phyloP scores from a whole-genome alignment of 2,888 invertebrate species.

The Oscheius sp. region DNA sequence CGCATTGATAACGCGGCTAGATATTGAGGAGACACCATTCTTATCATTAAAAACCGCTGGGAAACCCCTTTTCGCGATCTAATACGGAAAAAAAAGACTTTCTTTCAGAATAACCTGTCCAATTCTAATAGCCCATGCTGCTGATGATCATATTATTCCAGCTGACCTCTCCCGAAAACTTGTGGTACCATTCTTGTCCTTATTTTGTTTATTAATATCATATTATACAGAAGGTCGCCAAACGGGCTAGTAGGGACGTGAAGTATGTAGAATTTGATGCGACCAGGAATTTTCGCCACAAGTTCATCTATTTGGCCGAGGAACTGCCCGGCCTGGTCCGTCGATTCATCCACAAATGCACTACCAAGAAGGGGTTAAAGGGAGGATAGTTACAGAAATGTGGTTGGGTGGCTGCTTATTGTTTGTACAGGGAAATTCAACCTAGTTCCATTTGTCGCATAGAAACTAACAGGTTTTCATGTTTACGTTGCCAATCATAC shows the following conservation, averaged over 20 bases:
- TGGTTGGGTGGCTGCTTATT: neutral
- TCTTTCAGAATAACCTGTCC: conserved; percentile 79
- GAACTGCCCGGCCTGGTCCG: conserved; percentile 78
- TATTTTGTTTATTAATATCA: neutral
- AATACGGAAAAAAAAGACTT: too few relatives aligned
- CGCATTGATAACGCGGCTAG: too few relatives aligned
- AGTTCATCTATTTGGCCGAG: conserved; percentile 84
- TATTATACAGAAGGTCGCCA: conserved; percentile 68
- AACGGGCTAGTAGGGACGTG: conserved; percentile 55
- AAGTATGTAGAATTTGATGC: conserved; percentile 82
- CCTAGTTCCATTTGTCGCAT: conserved; percentile 1
- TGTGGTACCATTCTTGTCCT: conserved; percentile 51
- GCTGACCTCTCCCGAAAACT: conserved; percentile 84
- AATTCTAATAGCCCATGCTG: conserved; percentile 88
- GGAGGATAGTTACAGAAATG: too few relatives aligned
- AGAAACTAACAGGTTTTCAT: conserved; percentile 4
- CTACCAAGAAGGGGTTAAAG: too few relatives aligned
- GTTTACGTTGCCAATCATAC: neutral
- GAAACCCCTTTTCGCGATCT: too few relatives aligned
- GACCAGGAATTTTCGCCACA: conserved; percentile 83
- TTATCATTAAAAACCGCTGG: too few relatives aligned
- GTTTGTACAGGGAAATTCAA: neutral
- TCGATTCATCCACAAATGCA: conserved; percentile 14
- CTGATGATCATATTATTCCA: conserved; percentile 89
- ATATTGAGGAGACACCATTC: too few relatives aligned